A percentile compares a stretch with the other conserved stretches of the same genome.
Conservation (phyloP, 2,888 invertebrate species). For the Merodon equestris region DNA sequence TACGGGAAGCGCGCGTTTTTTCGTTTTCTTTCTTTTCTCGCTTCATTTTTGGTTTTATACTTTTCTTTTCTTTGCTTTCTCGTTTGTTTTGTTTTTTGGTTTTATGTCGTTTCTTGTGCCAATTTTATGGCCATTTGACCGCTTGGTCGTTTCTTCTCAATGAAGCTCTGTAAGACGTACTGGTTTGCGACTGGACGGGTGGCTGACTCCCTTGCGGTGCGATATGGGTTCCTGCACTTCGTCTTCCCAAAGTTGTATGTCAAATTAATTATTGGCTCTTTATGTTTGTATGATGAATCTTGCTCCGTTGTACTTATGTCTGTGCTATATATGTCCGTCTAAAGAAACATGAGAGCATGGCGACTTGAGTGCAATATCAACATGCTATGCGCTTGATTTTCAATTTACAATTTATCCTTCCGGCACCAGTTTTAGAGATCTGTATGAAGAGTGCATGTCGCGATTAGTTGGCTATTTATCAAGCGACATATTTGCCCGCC, state of each 20-base stretch:
- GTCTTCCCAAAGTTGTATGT: slow-evolving; percentile 33
- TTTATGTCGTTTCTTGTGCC: slow-evolving; percentile 36
- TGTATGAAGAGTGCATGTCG: slow-evolving; percentile 66
- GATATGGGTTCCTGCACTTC: slow-evolving; percentile 16
- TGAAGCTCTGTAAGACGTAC: slow-evolving; percentile 26
- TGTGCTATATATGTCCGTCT: background rate
- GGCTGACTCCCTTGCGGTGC: slow-evolving; percentile 3
- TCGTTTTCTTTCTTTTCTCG: slow-evolving; percentile 15
- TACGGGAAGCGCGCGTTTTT: slow-evolving; percentile 51
- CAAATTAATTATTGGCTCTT: slow-evolving; percentile 64
- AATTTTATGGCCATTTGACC: slow-evolving; percentile 61
- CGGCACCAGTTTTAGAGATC: slow-evolving; percentile 59
- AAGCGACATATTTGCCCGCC: slow-evolving; percentile 67
- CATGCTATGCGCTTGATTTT: slow-evolving; percentile 54
- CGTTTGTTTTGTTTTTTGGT: slow-evolving; percentile 8
- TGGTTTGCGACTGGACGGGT: background rate
- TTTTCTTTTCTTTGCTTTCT: slow-evolving; percentile 15
- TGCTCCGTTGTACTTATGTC: slow-evolving; percentile 30
- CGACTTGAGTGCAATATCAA: background rate
- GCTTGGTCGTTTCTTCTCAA: slow-evolving; percentile 58
- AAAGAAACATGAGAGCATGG: no score
- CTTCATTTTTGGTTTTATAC: slow-evolving; percentile 13
- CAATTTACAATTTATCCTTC: slow-evolving; percentile 64
- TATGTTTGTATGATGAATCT: slow-evolving; percentile 53
- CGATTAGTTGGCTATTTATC: slow-evolving; percentile 69